Base-by-base conservation (phyloP, 2,888 invertebrate genomes). In the Cremastinae sp. region DNA sequence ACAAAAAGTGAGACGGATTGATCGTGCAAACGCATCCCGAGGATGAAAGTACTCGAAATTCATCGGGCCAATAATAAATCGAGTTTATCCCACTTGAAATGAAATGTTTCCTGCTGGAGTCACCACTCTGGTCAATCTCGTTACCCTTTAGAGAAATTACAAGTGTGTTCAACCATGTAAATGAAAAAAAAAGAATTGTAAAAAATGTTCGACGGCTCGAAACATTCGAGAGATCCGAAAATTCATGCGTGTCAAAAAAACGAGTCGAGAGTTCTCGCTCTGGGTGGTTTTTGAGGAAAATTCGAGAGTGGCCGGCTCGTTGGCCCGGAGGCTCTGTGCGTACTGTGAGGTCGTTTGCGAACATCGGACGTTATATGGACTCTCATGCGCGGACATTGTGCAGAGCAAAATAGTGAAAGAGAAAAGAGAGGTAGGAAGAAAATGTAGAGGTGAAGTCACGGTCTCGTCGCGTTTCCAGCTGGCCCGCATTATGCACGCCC, bases 401-500 rank as follows among this genome's bases (percentile, higher is more conserved):
- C 35, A 49, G 43, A 59, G 18, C 12, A 9, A 9, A 20, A 47
- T 18, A 10, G 53, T 18, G 18, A 51, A n/a, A 64, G 39, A 49
- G 20, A 59, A 43, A 39, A 22, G 14, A 61, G 55, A 55, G 37
- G n/a, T 20, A 47, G 43, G 49, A 39, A 62, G 55, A 59, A 58
- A 59, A 41, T 45, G 51, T 18, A 70, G 47, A 58, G 64, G 53
- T 43, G 58, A 55, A 75, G 47, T 41, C 61, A 66, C 71, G 53
- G 43, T 12, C 69, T 71, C 56, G 72, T 80, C 72, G 75, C 73
- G 76, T 79, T 78, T 75, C 86, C 88, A 88, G 88, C 88, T 88
- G 88, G 80, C 73, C 80, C 83, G 82, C 81, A 85, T 88, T 88
- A 87, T 85, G 83, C 84, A 87, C 85, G 84, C 83, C 82, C 84